Evolutionary conservation across 2,888 invertebrate genomes (phyloP).

Genomic region (Pollenia angustigena): DNA sequence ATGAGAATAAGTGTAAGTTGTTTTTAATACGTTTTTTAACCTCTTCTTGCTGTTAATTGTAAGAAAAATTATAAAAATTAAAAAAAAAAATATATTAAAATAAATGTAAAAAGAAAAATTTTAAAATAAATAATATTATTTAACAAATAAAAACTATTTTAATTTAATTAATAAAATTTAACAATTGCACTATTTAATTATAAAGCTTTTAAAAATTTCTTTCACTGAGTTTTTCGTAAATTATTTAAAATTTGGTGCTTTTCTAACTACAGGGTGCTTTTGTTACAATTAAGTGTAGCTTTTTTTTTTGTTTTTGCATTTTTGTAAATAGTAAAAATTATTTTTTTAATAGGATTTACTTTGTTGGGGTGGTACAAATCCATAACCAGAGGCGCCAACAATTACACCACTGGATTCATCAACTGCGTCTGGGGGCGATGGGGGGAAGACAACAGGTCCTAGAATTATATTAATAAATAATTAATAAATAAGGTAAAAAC

Average conservation of each 20-base stretch:
- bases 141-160: slow-evolving; percentile 43
- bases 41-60: slow-evolving; percentile 59
- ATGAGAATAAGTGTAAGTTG: slow-evolving; percentile 46
- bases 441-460: slow-evolving; percentile 93
- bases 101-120: background rate
- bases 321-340: slow-evolving; percentile 22
- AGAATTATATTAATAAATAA: slow-evolving; percentile 46
- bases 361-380: slow-evolving; percentile 90
- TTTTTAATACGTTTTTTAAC: slow-evolving; percentile 51
- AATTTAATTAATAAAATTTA: slow-evolving; percentile 67
- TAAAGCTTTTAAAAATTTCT: slow-evolving; percentile 70
- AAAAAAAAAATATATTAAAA: slow-evolving; percentile 19
- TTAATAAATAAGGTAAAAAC: background rate
- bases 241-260: slow-evolving; percentile 71
- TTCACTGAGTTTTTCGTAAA: slow-evolving; percentile 64
- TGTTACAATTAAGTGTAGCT: slow-evolving; percentile 19
- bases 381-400: slow-evolving; percentile 93
- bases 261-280: slow-evolving; percentile 66
- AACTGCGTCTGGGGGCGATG: slow-evolving; percentile 88
- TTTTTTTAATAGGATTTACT: slow-evolving; percentile 66
- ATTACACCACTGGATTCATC: slow-evolving; percentile 92
- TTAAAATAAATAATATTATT: slow-evolving; percentile 46
- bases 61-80: slow-evolving; percentile 28
- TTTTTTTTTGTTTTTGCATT: slow-evolving; percentile 36
- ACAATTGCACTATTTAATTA: slow-evolving; percentile 71